A percentile compares a stretch with the other conserved stretches of the same genome.
These are phyloP conservation scores for Neosilurus hyrtlii DNA, from an alignment of 2,797 vertebrate species.

Conservation along the genomic window DNA sequence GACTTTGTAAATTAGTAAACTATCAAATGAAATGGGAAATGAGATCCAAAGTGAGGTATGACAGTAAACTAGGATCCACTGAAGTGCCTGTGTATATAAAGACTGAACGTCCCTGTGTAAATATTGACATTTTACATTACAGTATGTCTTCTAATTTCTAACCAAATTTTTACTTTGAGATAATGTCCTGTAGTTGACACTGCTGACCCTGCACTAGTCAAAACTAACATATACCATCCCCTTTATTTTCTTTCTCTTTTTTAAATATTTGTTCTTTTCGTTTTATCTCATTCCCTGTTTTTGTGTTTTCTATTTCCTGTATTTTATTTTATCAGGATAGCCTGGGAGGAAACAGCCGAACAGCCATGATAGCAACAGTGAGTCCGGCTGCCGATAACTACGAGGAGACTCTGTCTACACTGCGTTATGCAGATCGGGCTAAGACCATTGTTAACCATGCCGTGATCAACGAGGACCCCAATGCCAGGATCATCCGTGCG, in stretches of 20 bases:
- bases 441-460: conserved; percentile 86
- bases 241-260: background rate
- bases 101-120: background rate
- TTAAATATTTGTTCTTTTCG: too few species aligned
- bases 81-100: background rate
- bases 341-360: conserved; percentile 94
- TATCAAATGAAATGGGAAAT: too few species aligned
- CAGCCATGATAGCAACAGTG: conserved; percentile 94
- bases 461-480: conserved; percentile 83
- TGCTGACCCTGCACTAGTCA: background rate
- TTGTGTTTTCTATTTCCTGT: background rate
- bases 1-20: too few species aligned
- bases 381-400: conserved; percentile 94
- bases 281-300: background rate
- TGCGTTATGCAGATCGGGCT: conserved; percentile 84
- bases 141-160: background rate
- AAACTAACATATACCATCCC: background rate
- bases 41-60: too few species aligned
- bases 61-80: too few species aligned
- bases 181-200: background rate
- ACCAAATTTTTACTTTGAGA: background rate
- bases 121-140: background rate
- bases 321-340: conserved; percentile 78
- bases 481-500: conserved; percentile 81
- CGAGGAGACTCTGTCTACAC: conserved; percentile 90